These are phyloP conservation scores for Hemitrygon akajei DNA, from an alignment of 2,797 vertebrate species.

Conservation along the genomic window DNA sequence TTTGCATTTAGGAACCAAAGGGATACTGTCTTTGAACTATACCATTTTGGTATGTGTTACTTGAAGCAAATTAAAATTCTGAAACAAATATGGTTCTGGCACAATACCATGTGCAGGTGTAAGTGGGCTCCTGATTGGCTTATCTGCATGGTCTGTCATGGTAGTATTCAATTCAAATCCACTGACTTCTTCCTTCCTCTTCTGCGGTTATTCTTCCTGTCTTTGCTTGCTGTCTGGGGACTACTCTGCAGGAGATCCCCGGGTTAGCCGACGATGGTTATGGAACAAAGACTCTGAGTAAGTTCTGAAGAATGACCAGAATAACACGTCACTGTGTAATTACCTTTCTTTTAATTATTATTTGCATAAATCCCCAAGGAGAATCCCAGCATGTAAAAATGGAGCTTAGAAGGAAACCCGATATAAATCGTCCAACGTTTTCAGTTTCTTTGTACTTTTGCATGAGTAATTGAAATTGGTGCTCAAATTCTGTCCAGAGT, in stretches of 20 bases:
- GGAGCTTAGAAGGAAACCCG: slow-evolving; percentile 60
- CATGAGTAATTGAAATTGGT: slow-evolving; percentile 23
- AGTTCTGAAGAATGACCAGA: slow-evolving; percentile 86
- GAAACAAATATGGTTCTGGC: neutral
- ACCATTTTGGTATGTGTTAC: slow-evolving; percentile 21
- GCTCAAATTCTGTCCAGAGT: slow-evolving; percentile 21
- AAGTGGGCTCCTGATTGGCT: slow-evolving; percentile 59
- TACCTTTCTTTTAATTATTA: slow-evolving; percentile 42
- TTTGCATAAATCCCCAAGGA: slow-evolving; percentile 53
- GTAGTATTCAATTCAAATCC: slow-evolving; percentile 68
- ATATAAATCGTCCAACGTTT: slow-evolving; percentile 61
- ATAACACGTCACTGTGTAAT: slow-evolving; percentile 56
- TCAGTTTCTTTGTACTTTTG: slow-evolving; percentile 34
- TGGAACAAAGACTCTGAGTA: slow-evolving; percentile 99
- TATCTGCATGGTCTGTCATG: slow-evolving; percentile 66
- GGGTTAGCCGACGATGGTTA: slow-evolving; percentile 99
- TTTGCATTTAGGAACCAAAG: slow-evolving; percentile 16
- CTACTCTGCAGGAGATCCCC: slow-evolving; percentile 90
- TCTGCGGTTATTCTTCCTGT: slow-evolving; percentile 77
- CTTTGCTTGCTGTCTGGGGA: slow-evolving; percentile 81
- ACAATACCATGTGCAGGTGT: neutral
- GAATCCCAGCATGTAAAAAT: slow-evolving; percentile 72
- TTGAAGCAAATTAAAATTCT: neutral
- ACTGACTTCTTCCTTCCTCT: slow-evolving; percentile 81
- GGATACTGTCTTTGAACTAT: slow-evolving; percentile 32